Base-by-base conservation (phyloP, 2,888 invertebrate species). In the Volucella zonaria region DNA sequence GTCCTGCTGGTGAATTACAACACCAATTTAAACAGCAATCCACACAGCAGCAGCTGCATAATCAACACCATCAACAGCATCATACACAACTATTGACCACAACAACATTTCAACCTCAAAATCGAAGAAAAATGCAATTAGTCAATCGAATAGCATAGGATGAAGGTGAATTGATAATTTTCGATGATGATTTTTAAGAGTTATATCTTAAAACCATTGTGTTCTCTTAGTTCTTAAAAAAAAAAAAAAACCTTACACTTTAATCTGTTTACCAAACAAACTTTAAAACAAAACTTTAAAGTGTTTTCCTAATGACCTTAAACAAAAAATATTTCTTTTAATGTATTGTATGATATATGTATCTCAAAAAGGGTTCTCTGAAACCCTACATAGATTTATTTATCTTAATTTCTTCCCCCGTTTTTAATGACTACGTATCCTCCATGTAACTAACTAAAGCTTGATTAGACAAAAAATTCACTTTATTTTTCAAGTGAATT, bases 81-180 rank as follows among this genome's bases (percentile, higher is more conserved):
- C 89, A 88, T 49, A 87, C 87, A 38, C 87, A 87, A 47, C 58
- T 88, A 43, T 23, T 77, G 42, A 85, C 85, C 14, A 73, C 85
- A 9, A 82, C 80, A 18, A 52, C 85, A 43, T 79, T 87, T 51
- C 77, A 87, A 87, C 93, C 93, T 89, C 93, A 93, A 9, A 94
- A 93, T 90, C 92, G 94, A 87, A 93, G 94, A 87, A 94, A 94
- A 92, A 94, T 94, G 88, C 94, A 94, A 70, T 92, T 94, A 87
- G 94, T 94, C 76, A 94, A 94, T 90, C 89, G 92, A 82, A 92
- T 92, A 87, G 91, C 91, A 70, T 91, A 91, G 89, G 68, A 85
- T 58, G 76, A 81, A 80, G 83, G 79, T 71, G 83, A 83, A 61
- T 67, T 85, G 14, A 71, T 67, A 11, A 85, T 85, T 81, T 85